Evolutionary conservation across 1,140 invertebrate species (phyloP).

Genomic region (Pentalonia nigronervosa): DNA sequence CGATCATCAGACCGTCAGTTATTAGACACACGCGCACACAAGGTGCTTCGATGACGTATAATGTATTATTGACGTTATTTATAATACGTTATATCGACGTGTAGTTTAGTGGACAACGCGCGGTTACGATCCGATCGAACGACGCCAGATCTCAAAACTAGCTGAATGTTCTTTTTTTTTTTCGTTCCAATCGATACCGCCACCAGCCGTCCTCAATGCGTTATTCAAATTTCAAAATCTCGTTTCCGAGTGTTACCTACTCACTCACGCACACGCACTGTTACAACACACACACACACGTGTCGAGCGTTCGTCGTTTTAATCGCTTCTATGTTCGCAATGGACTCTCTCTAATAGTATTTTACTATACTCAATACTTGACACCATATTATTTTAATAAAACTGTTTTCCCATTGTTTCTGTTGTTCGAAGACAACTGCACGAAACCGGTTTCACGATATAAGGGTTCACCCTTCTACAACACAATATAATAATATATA

Average conservation of each 20-base stretch:
- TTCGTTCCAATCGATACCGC: not conserved
- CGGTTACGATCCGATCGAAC: not conserved
- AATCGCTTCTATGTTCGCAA: too few species aligned
- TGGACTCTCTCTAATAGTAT: too few species aligned
- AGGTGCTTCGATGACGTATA: not conserved
- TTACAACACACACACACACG: not conserved
- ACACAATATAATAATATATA: not conserved
- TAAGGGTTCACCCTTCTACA: not conserved
- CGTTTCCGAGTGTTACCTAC: not conserved
- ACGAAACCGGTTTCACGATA: not conserved
- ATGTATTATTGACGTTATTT: too few species aligned
- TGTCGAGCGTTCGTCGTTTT: too few species aligned
- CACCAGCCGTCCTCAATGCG: not conserved
- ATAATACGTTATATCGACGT: too few species aligned
- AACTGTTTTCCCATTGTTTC: not conserved
- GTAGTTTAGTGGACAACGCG: too few species aligned
- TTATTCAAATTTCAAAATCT: slow-evolving; percentile 3
- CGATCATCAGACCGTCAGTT: too few species aligned
- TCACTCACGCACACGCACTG: not conserved
- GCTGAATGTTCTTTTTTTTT: not conserved
- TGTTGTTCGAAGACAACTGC: not conserved
- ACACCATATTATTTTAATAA: not conserved
- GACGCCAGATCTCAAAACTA: not conserved
- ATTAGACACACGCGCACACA: too few species aligned
- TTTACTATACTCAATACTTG: not conserved